Percentiles rank a stretch among this genome's conserved stretches.
phyloP scores from a whole-genome alignment of 2,113 vertebrate genomes.

The Theropithecus gelada region DNA sequence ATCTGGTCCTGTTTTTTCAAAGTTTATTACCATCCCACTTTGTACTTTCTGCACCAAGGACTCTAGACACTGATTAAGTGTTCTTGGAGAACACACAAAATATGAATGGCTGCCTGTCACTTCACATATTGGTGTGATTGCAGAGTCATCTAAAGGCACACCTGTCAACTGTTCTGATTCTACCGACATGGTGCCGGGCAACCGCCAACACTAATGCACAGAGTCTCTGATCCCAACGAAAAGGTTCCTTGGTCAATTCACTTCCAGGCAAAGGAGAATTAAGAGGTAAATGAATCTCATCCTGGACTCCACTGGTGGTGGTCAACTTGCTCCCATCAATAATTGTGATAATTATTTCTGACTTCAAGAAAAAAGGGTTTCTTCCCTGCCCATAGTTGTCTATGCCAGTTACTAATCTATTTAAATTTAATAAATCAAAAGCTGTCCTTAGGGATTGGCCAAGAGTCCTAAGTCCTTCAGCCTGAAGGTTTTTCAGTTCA shows the following conservation, averaged over 20 bases:
- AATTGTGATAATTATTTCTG: constrained; percentile 94
- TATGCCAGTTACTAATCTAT: constrained; percentile 99
- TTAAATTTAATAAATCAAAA: constrained; percentile 99
- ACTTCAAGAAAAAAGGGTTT: constrained; percentile 96
- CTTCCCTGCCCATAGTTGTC: constrained; percentile 99
- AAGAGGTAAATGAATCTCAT: constrained; percentile 96
- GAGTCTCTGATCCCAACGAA: constrained; percentile 96
- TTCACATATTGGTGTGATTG: constrained; percentile 96
- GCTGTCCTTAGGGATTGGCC: constrained; percentile 96
- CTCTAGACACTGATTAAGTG: constrained; percentile 98
- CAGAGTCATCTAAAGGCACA: constrained; percentile 92
- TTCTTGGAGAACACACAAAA: constrained; percentile 95
- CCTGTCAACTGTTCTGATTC: constrained; percentile 91
- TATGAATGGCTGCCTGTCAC: constrained; percentile 97
- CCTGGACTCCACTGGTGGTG: constrained; percentile 91
- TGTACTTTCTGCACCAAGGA: constrained; percentile 98
- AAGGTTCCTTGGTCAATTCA: constrained; percentile 95
- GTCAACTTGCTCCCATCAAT: constrained; percentile 96
- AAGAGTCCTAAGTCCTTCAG: constrained; percentile 93
- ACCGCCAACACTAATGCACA: constrained; percentile 92
- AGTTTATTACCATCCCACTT: constrained; percentile 97
- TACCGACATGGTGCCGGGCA: constrained; percentile 89
- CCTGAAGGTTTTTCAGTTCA: constrained; percentile 96
- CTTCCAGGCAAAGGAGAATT: constrained; percentile 95
- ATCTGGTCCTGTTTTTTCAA: constrained; percentile 97